Evolutionary conservation across 2,888 invertebrate species (phyloP), one percentile per base, ranked within the genome.

Genomic region (Oxytorus armatus): DNA sequence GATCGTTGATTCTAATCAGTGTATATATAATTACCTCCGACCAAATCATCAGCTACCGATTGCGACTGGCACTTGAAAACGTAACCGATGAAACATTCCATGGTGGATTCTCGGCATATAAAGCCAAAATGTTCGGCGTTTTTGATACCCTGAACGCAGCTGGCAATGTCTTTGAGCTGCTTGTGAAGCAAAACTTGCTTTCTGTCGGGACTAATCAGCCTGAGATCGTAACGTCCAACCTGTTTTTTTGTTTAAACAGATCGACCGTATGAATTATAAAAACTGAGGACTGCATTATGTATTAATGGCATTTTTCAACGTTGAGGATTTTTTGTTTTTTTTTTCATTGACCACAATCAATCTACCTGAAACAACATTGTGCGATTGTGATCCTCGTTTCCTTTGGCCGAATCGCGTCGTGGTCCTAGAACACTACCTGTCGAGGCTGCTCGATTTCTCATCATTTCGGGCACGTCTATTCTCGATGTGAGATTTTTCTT

Each of bases 91-190:
- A 96, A 98, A 53, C 93, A 90, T 5, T 93, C 93, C 57, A 92
- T 92, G 55, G 92, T 92, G 39, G 93, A 93, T 90, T 98, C 98
- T n/a, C 96, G 94, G 86, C 97, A 97, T 57, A 98, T 97, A 88
- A 99, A 98, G 0, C 98, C 98, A 90, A 98, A 98, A 88, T 98
- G 97, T 84, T 98, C 98, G 47, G 95, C 93, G 89, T 95, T 95
- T 79, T 93, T 92, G n/a, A 96, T 93, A 0, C 98, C 98, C 93
- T 96, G 92, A 1, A 97, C 96, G 86, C 98, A 98, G 84, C 96
- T 96, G 0, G 97, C 96, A 10, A 99, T 96, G 88, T 98, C 98
- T 87, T 95, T 96, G 88, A 98, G 96, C 53, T 96, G 96, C 83
- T 98, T 96, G 87, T 97, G 97, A 5, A 98, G 94, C 5, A 98